Conservation (phyloP, 2,888 invertebrate genomes). For the Drosophila silvestris region DNA sequence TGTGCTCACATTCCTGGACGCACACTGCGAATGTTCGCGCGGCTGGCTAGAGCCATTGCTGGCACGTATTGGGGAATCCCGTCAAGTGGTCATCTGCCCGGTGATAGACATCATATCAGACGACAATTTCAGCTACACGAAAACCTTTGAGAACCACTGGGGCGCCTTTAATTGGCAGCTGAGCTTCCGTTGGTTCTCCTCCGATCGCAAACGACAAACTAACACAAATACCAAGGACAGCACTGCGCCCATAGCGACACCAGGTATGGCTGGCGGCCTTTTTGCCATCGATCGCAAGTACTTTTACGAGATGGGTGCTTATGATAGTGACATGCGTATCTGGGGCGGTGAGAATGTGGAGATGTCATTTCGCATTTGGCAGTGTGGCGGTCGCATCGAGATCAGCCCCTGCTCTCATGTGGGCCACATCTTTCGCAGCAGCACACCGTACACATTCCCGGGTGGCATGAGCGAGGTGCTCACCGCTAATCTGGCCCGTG, state of each 20-base stretch:
- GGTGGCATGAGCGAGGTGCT: constrained; percentile 93
- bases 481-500: constrained; percentile 95
- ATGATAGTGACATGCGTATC: constrained; percentile 95
- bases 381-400: constrained; percentile 96
- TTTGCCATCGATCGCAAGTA: constrained; percentile 93
- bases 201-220: constrained; percentile 64
- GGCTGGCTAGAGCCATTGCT: constrained; percentile 93
- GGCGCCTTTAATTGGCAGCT: constrained; percentile 99
- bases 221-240: constrained; percentile 85
- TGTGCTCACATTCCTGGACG: constrained; percentile 96
- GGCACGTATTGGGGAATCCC: constrained; percentile 86
- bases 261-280: constrained; percentile 97
- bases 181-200: constrained; percentile 88
- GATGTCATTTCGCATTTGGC: constrained; percentile 98
- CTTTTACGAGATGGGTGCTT: constrained; percentile 94
- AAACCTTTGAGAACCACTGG: constrained; percentile 96
- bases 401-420: constrained; percentile 97
- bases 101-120: constrained; percentile 98
- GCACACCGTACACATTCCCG: constrained; percentile 97
- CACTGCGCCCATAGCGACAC: constrained; percentile 91
- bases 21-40: constrained; percentile 96
- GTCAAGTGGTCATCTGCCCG: constrained; percentile 86
- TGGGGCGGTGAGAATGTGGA: constrained; percentile 99
- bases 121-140: constrained; percentile 97
- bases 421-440: constrained; percentile 96